Percentiles rank a stretch among this genome's conserved stretches.
Evolutionary conservation across 2,797 vertebrate species (phyloP).

Genomic region (Sylvilagus floridanus): DNA sequence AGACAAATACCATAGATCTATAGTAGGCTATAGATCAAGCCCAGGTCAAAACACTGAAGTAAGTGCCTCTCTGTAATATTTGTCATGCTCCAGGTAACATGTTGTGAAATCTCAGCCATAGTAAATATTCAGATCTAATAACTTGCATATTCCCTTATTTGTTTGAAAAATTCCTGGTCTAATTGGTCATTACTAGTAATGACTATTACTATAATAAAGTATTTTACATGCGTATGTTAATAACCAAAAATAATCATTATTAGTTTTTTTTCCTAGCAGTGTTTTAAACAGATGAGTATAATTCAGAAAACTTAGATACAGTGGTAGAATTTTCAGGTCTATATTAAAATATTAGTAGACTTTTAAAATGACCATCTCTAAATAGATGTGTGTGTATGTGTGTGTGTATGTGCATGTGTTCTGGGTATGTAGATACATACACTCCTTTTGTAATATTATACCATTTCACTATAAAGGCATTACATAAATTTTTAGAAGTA

Average conservation of each 20-base stretch:
- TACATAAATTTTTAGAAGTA: background rate
- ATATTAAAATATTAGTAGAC: background rate
- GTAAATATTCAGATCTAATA: background rate
- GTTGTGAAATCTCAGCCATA: background rate
- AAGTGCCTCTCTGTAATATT: background rate
- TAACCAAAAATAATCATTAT: background rate
- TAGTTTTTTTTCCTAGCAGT: background rate
- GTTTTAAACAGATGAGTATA: background rate
- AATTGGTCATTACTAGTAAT: background rate
- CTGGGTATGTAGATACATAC: background rate
- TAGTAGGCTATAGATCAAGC: background rate
- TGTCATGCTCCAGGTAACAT: background rate
- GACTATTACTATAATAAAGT: conserved; percentile 36
- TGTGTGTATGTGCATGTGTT: background rate
- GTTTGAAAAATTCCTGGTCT: background rate
- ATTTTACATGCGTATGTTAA: background rate
- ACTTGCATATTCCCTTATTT: background rate
- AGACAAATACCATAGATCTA: background rate
- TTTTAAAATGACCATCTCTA: background rate
- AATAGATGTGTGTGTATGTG: background rate
- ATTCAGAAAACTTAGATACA: background rate
- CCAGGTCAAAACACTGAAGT: background rate
- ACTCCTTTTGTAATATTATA: background rate
- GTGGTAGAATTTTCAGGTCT: background rate
- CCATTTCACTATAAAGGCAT: background rate